Base-by-base conservation (phyloP, 2,888 invertebrate species). In the Phymatocera aterrima region DNA sequence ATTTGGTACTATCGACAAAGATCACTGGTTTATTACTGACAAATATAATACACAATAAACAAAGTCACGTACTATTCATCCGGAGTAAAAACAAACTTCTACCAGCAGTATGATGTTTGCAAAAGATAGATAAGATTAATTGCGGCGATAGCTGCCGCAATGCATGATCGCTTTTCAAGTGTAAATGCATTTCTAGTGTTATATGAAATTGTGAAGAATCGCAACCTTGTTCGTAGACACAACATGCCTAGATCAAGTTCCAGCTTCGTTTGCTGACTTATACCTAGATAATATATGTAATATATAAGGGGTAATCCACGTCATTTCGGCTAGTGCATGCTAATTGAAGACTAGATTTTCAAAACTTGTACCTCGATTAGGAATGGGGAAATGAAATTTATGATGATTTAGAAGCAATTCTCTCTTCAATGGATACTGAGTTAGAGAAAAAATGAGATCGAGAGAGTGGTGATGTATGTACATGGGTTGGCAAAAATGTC, bases 151-250 rank as follows among this genome's bases (percentile, higher is more conserved):
- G 15, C 43, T 68, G 43, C 12, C 10, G 24, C 2, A 21, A 72
- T 31, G 6, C 18, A 31, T 43, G n/a, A 51, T 34, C 10, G 31
- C 15, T 51, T 48, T 12, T 34, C n/a, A 12, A 72, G 34, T 48
- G 51, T 51, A 72, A 72, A 72, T 72, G 72, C 72, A 15, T 2
- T 28, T 28, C 43, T 34, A 61, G 34, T 61, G 34, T 18, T 31
- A n/a, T 46, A 43, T 15, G n/a, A 68, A 68, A 51, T 51, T 21
- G 21, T 31, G 18, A n/a, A 18, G 10, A 43, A 24, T 68, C 6
- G 1, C 18, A 12, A 72, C 21, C 34, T 72, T 28, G 28, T 68
- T 43, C n/a, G 0, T 18, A 21, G 15, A 12, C 34, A 51, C 34
- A n/a, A 48, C 10, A 64, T n/a, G 3, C 34, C 6, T 8, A 37